Evolutionary conservation across 2,113 vertebrate species (phyloP), one percentile per base, ranked within the genome.

Genomic region (Atlantisia rogersi): DNA sequence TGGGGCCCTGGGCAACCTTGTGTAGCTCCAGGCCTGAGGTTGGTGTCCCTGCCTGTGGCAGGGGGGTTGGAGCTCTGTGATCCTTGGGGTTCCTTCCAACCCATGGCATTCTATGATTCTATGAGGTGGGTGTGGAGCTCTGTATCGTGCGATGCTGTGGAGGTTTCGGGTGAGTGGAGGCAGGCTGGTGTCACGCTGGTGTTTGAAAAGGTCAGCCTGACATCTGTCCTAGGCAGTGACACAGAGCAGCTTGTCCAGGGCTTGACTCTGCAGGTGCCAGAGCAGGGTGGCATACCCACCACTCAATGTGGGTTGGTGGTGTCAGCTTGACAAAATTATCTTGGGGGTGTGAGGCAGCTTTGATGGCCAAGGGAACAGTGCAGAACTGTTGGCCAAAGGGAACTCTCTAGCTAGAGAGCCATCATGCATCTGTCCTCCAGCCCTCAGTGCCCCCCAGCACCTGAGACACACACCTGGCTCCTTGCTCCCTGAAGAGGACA

Each of bases 131-230:
- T 26, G 62, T 0, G 2, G 39, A 91, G 59, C 40, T 40, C 35
- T 69, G 68, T 1, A 0, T 40, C 70, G 40, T 68, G 81, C n/a
- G 8, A 2, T 5, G 39, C 10, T 0, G 0, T 29, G 46, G 37
- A 87, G 40, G 67, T 19, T 35, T 55, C 35, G 16, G 85, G 74
- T n/a, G 75, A 68, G 78, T 2, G 8, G 35, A 73, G 44, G 32
- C 77, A 52, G 68, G 65, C 9, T 25, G 87, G 39, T 94, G 87
- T 63, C n/a, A 11, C 0, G 0, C 1, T 3, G 15, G 21, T 10
- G 50, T 44, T 92, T 88, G 95, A 94, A 96, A 94, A 96, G 86
- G 83, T 92, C 52, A 0, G 9, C 14, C 68, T 94, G 91, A 56
- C 76, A 88, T 74, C 81, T 15, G 1, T 67, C 40, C 76, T 0